Evolutionary conservation across 2,113 vertebrate genomes (phyloP).

Genomic region (Muntiacus muntjak): DNA sequence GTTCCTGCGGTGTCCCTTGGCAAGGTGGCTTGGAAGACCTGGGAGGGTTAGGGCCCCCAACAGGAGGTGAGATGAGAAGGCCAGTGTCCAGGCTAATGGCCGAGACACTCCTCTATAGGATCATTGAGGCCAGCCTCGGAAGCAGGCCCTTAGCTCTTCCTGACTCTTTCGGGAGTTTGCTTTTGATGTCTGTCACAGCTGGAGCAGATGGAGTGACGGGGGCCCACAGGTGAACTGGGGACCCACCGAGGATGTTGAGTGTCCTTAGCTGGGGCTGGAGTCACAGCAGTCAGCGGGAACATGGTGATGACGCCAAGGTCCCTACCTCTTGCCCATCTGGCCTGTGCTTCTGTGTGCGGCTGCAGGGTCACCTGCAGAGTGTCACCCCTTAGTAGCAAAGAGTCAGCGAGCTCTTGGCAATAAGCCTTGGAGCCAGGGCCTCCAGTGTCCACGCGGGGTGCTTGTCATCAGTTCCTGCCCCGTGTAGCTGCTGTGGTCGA

Average conservation of each 20-base stretch:
- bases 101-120: background rate
- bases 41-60: background rate
- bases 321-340: background rate
- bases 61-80: background rate
- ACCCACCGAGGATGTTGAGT: background rate
- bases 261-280: background rate
- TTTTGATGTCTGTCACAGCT: background rate
- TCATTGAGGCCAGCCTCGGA: background rate
- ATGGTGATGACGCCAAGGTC: background rate
- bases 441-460: background rate
- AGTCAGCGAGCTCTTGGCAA: background rate
- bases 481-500: fast-evolving
- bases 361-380: background rate
- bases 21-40: background rate
- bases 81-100: background rate
- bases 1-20: background rate
- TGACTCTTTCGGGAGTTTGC: background rate
- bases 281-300: background rate
- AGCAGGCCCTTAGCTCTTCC: background rate
- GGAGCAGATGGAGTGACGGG: background rate
- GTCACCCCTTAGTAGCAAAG: background rate
- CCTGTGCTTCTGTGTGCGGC: background rate
- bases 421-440: background rate
- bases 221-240: background rate
- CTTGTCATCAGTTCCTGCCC: background rate